A percentile compares a stretch with the other conserved stretches of the same genome.
phyloP scores from a whole-genome alignment of 2,888 invertebrate genomes.

The Mesopsocus fuscifrons region DNA sequence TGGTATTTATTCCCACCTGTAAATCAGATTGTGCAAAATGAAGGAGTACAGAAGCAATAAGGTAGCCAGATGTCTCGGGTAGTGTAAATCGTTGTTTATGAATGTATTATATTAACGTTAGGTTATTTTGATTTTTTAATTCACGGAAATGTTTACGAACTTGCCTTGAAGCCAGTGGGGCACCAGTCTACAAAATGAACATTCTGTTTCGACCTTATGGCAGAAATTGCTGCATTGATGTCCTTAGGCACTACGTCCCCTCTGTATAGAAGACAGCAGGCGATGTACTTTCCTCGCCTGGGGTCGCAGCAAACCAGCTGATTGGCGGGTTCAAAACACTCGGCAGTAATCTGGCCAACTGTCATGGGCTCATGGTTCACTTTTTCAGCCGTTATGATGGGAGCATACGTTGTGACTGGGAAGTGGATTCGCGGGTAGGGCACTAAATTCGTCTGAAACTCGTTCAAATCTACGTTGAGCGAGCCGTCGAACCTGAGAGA shows the following conservation, averaged over 20 bases:
- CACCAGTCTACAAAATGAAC: conserved; percentile 92
- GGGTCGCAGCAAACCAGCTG: conserved; percentile 87
- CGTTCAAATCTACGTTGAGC: conserved; percentile 38
- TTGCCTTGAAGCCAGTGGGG: conserved; percentile 68
- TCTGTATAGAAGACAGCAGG: conserved; percentile 65
- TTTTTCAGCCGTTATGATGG: conserved; percentile 50
- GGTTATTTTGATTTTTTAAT: no score
- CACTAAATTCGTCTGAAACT: conserved; percentile 54
- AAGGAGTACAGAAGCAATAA: no score
- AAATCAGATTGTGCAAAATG: conserved; percentile 9
- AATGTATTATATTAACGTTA: no score
- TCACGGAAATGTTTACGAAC: background rate
- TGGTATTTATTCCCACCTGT: conserved; percentile 51
- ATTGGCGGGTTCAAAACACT: conserved; percentile 74
- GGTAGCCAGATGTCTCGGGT: no score
- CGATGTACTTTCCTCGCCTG: conserved; percentile 72
- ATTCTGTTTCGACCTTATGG: conserved; percentile 52
- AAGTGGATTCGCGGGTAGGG: conserved; percentile 89
- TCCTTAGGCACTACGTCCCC: conserved; percentile 84
- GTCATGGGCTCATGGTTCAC: conserved; percentile 57
- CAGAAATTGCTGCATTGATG: conserved; percentile 65
- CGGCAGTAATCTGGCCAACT: conserved; percentile 65
- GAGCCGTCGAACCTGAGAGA: conserved; percentile 76
- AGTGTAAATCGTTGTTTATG: no score
- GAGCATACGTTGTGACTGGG: conserved; percentile 53